Conservation (phyloP, 1,140 invertebrate genomes). For the Yoshiicerus persimilis region DNA sequence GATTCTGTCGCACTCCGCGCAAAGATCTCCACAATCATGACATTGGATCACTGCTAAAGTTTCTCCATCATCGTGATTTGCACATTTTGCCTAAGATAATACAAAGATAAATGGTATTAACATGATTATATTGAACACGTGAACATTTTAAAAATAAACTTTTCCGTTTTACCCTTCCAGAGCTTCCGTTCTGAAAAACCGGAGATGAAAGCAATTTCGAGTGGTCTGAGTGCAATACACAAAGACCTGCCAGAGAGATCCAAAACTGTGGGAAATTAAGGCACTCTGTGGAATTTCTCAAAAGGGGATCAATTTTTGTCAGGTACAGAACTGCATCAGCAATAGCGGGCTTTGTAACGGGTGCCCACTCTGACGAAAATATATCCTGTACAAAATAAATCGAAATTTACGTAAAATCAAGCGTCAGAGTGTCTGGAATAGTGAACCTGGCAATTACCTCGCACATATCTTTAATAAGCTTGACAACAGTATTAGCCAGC, state of each 20-base stretch:
- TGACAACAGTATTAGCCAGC: slow-evolving; percentile 83
- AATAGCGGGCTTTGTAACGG: slow-evolving; percentile 84
- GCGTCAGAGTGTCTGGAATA: neutral
- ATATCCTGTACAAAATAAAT: slow-evolving; percentile 67
- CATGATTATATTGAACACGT: neutral
- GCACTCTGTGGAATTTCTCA: slow-evolving; percentile 72
- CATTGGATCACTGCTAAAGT: slow-evolving; percentile 92
- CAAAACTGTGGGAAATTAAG: slow-evolving; percentile 81
- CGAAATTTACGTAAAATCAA: neutral
- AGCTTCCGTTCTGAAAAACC: slow-evolving; percentile 61
- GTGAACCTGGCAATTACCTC: slow-evolving; percentile 69
- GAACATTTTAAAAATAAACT: neutral
- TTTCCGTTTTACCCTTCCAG: slow-evolving; percentile 62
- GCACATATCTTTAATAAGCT: slow-evolving; percentile 87
- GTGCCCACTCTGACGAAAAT: slow-evolving; percentile 80
- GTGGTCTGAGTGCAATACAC: slow-evolving; percentile 87
- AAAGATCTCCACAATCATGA: slow-evolving; percentile 85
- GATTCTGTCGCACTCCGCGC: slow-evolving; percentile 92
- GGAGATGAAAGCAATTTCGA: slow-evolving; percentile 79
- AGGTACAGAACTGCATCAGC: slow-evolving; percentile 85
- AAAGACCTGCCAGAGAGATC: slow-evolving; percentile 88
- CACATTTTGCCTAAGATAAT: slow-evolving; percentile 72
- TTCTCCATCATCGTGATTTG: slow-evolving; percentile 95
- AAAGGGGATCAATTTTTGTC: slow-evolving; percentile 74
- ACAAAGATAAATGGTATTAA: neutral